Percentiles rank a stretch among this genome's conserved stretches.
phyloP scores from a whole-genome alignment of 2,888 invertebrate species.

The Melanostoma mellinum region DNA sequence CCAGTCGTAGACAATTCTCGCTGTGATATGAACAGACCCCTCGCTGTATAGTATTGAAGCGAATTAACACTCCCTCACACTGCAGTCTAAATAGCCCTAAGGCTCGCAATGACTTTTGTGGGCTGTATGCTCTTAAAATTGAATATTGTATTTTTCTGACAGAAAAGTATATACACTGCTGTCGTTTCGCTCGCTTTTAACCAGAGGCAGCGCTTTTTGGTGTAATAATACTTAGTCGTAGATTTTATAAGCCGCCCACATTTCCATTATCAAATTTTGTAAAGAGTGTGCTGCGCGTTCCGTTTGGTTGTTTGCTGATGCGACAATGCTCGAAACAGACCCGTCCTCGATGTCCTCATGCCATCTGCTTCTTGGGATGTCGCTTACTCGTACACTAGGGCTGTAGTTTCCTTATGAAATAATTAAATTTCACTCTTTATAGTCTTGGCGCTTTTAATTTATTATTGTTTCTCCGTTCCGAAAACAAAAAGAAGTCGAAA shows the following conservation, averaged over 20 bases:
- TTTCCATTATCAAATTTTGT: conserved; percentile 42
- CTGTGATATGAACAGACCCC: conserved; percentile 28
- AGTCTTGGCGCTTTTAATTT: background rate
- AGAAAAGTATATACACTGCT: conserved; percentile 24
- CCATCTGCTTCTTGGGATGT: conserved; percentile 26
- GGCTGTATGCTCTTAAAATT: conserved; percentile 56
- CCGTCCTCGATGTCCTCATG: background rate
- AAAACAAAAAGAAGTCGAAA: too few species aligned
- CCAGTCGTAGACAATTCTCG: conserved; percentile 37
- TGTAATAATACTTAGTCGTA: conserved; percentile 28
- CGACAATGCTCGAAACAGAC: background rate
- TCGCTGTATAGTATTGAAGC: conserved; percentile 7
- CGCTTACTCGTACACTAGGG: background rate
- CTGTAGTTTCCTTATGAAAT: conserved; percentile 29
- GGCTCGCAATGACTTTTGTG: conserved; percentile 48
- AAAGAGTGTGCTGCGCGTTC: conserved; percentile 9
- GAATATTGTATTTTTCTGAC: conserved; percentile 59
- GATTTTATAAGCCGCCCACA: conserved; percentile 26
- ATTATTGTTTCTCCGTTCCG: conserved; percentile 13
- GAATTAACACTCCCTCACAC: conserved; percentile 42
- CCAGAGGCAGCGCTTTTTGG: conserved; percentile 13
- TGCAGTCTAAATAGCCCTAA: conserved; percentile 57
- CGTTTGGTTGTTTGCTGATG: conserved; percentile 24
- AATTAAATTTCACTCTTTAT: conserved; percentile 27
- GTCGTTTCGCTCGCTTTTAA: background rate